These are phyloP conservation scores for Myathropa florea DNA, from an alignment of 2,888 invertebrate species.

Conservation along the genomic window DNA sequence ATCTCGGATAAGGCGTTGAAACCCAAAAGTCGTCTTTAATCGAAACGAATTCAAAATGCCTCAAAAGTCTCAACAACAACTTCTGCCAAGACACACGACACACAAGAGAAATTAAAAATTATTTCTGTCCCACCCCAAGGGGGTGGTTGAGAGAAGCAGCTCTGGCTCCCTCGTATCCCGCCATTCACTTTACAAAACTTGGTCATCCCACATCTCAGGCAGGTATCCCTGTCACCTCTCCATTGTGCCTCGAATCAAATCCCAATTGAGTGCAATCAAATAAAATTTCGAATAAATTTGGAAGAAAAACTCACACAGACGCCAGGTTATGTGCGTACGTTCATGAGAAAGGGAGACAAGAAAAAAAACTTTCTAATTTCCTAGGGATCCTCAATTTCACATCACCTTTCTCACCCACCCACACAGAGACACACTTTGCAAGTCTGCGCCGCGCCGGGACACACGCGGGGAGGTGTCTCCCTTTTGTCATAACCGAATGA, in stretches of 20 bases:
- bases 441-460: background rate
- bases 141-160: no score
- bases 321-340: background rate
- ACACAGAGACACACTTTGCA: no score
- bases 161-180: background rate
- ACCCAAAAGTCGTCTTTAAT: no score
- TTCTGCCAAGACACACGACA: no score
- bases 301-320: background rate
- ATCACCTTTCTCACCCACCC: background rate
- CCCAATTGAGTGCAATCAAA: constrained; percentile 8
- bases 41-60: no score
- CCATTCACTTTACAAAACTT: background rate
- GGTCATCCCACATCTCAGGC: background rate
- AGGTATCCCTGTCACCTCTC: background rate
- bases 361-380: background rate
- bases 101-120: no score
- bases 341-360: background rate
- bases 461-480: background rate
- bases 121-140: no score
- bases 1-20: no score
- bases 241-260: background rate
- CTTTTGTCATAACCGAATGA: background rate
- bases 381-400: background rate
- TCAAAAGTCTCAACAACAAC: no score
- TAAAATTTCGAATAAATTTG: background rate